These are phyloP conservation scores for Darevskia nairensis DNA, from an alignment of 2,797 vertebrate species.

Conservation along the genomic window DNA sequence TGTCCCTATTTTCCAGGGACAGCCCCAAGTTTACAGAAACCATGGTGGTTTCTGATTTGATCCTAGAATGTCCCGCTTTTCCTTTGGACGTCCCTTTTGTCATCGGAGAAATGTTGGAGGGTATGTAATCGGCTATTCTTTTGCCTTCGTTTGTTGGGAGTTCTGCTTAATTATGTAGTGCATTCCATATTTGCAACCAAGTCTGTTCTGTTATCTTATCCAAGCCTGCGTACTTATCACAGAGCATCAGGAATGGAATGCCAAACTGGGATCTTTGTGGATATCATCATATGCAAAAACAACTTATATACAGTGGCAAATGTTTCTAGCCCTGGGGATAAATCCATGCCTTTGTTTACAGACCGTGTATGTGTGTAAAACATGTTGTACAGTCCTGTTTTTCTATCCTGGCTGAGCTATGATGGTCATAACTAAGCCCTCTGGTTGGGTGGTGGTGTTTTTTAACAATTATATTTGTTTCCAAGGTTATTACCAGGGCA, in stretches of 20 bases:
- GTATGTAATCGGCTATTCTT: not conserved
- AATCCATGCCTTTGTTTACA: not conserved
- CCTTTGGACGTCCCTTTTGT: no score
- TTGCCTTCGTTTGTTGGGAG: not conserved
- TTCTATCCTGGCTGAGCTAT: not conserved
- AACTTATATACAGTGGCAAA: not conserved
- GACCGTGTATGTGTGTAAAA: not conserved
- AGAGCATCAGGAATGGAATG: not conserved
- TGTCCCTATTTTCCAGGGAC: no score
- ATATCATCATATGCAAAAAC: not conserved
- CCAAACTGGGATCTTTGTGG: not conserved
- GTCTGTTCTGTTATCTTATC: not conserved
- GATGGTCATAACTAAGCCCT: constrained; percentile 20
- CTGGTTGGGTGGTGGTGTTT: not conserved
- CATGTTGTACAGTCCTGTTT: not conserved
- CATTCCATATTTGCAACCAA: not conserved
- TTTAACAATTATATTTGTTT: not conserved
- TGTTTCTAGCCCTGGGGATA: not conserved
- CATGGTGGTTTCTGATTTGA: no score
- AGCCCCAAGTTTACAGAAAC: no score
- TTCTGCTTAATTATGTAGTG: not conserved
- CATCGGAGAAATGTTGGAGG: no score
- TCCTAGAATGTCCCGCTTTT: no score
- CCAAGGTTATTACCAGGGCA: not conserved
- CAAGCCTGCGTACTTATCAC: not conserved